phyloP scores from a whole-genome alignment of 2,113 vertebrate species.

The Indicator maculatus region DNA sequence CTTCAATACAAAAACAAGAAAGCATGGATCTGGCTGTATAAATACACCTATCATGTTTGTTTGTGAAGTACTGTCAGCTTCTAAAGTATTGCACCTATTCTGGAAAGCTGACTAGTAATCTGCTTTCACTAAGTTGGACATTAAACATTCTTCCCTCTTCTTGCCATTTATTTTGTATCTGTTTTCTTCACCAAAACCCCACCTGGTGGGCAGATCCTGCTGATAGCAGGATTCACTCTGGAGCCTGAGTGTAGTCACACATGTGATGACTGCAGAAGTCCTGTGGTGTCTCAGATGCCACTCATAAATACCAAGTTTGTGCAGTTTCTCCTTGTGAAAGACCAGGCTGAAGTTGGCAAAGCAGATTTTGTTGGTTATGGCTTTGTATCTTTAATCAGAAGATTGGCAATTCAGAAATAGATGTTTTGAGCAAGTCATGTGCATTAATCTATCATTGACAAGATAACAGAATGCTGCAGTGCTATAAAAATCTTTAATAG shows the following conservation, averaged over 20 bases:
- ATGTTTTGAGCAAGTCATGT: background rate
- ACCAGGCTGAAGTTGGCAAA: background rate
- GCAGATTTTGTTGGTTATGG: background rate
- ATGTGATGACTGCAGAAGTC: background rate
- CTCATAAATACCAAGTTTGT: background rate
- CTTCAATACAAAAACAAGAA: background rate
- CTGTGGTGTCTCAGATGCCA: background rate
- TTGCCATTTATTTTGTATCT: background rate
- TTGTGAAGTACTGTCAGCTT: background rate
- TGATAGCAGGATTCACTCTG: background rate
- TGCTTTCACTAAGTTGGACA: background rate
- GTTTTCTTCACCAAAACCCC: background rate
- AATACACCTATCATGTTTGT: no score
- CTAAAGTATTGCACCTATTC: background rate
- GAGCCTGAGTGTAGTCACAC: background rate
- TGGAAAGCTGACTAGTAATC: background rate
- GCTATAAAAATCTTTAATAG: slow-evolving; percentile 12
- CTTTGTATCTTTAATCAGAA: background rate
- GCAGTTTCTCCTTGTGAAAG: background rate
- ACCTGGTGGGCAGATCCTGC: background rate
- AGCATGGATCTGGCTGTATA: background rate
- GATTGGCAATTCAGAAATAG: background rate
- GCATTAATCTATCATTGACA: background rate
- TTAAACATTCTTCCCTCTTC: background rate
- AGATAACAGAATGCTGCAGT: slow-evolving; percentile 15